Base-by-base conservation (phyloP, 2,113 vertebrate species). In the Eolophus roseicapilla region DNA sequence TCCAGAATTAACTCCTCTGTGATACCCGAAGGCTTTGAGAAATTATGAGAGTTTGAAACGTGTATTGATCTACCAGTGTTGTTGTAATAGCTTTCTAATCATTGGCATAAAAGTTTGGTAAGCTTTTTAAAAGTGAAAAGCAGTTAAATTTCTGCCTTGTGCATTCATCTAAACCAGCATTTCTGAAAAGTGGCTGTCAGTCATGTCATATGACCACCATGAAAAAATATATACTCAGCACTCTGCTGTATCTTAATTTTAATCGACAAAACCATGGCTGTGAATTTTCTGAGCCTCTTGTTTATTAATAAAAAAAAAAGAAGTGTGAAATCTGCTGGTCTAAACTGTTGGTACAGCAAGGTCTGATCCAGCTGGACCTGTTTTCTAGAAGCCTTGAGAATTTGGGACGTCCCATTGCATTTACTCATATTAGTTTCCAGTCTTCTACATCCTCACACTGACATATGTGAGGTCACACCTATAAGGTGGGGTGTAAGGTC, bases 1-100 rank as follows among this genome's bases (percentile, higher is more conserved):
- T 90, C 67, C 63, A 85, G 82, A 91, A 82, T 88, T 88, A 88
- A 88, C 75, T 95, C 67, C 63, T 87, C 78, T 93, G 91, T 96
- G 93, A 88, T 90, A 91, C 59, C 63, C 88, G 75, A 69, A 85
- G 84, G 82, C 78, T 93, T 77, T 82, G 41, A 62, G 93, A 91
- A 95, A 97, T 95, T 91, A 96, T 11, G 53, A 82, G 82, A 76
- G 70, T 73, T 85, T 76, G 55, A 90, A 91, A 67, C 2, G 1
- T n/a, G 25, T 76, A 95, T 85, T 2, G 78, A 97, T 95, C 90
- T 94, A 67, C 83, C 62, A 17, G 1, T 76, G 57, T 71, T 88
- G 82, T 69, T 76, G 82, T 57, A 84, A 90, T 91, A 93, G 44
- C 78, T 74, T 20, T 59, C 78, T 64, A 73, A 91, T 69, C 49